phyloP scores from a whole-genome alignment of 2,113 vertebrate species.

The Prolemur simus region DNA sequence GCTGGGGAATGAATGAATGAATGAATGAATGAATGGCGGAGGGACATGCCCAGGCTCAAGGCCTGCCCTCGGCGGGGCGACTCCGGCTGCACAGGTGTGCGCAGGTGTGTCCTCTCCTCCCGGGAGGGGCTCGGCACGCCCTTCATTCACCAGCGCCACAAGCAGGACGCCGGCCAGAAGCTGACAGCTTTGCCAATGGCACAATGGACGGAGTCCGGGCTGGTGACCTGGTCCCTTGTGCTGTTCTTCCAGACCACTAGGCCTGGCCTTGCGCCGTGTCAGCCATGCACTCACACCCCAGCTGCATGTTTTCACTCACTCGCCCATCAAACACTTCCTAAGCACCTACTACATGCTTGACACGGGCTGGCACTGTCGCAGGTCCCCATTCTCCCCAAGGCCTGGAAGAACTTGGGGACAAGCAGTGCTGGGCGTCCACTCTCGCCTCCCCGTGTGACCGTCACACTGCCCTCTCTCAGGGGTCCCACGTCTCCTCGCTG shows the following conservation, averaged over 20 bases:
- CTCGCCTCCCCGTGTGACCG: too few relatives aligned
- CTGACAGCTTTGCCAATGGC: not conserved
- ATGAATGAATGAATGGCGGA: accelerated
- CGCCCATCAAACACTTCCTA: not conserved
- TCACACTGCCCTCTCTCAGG: not conserved
- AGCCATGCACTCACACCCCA: not conserved
- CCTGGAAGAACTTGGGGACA: not conserved
- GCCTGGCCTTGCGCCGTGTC: not conserved
- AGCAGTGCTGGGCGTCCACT: not conserved
- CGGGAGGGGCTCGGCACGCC: not conserved
- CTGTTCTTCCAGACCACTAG: not conserved
- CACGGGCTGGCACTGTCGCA: too few relatives aligned
- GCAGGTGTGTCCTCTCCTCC: not conserved
- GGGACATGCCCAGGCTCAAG: not conserved
- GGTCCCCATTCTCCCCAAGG: too few relatives aligned
- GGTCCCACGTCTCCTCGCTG: accelerated
- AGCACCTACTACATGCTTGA: not conserved
- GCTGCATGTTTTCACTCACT: not conserved
- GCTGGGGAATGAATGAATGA: not conserved
- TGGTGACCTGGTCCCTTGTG: not conserved
- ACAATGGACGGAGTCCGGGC: not conserved
- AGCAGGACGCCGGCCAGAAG: accelerated
- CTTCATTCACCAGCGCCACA: not conserved
- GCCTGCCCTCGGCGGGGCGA: not conserved
- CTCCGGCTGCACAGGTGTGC: not conserved